Conservation (phyloP, 2,113 vertebrate species). For the Vanacampus margaritifer region DNA sequence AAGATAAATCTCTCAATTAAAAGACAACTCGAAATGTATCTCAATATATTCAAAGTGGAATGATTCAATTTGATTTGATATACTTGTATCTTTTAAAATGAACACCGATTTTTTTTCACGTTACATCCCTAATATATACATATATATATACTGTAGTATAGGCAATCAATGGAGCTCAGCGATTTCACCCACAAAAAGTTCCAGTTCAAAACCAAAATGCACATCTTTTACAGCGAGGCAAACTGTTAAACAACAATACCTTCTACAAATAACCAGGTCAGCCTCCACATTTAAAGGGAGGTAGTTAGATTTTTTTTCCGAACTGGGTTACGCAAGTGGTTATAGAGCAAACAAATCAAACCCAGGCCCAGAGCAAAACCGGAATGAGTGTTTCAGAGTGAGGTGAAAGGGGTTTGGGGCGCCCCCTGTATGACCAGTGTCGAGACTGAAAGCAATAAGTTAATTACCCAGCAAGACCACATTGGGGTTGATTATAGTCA, state of each 20-base stretch:
- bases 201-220: slow-evolving; percentile 33
- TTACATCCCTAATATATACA: not conserved
- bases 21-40: too few species aligned
- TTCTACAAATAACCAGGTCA: slow-evolving; percentile 31
- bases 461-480: slow-evolving; percentile 62
- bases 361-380: slow-evolving; percentile 46
- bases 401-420: slow-evolving; percentile 32
- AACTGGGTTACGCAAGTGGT: slow-evolving; percentile 16
- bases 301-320: not conserved
- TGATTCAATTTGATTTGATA: too few species aligned
- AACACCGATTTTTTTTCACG: too few species aligned
- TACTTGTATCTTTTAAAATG: too few species aligned
- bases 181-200: slow-evolving; percentile 38
- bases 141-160: too few species aligned
- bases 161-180: slow-evolving; percentile 38
- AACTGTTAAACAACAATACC: slow-evolving; percentile 43
- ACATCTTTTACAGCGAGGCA: slow-evolving; percentile 28
- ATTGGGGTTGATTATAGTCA: slow-evolving; percentile 57
- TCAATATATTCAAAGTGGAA: too few species aligned
- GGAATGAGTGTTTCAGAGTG: slow-evolving; percentile 41
- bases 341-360: slow-evolving; percentile 46
- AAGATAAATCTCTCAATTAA: too few species aligned
- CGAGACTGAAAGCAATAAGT: slow-evolving; percentile 78
- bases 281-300: slow-evolving; percentile 37
- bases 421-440: slow-evolving; percentile 73